Percentiles rank a stretch among this genome's conserved stretches.
Evolutionary conservation across 2,797 vertebrate genomes (phyloP).

Genomic region (Myotis vivesi): DNA sequence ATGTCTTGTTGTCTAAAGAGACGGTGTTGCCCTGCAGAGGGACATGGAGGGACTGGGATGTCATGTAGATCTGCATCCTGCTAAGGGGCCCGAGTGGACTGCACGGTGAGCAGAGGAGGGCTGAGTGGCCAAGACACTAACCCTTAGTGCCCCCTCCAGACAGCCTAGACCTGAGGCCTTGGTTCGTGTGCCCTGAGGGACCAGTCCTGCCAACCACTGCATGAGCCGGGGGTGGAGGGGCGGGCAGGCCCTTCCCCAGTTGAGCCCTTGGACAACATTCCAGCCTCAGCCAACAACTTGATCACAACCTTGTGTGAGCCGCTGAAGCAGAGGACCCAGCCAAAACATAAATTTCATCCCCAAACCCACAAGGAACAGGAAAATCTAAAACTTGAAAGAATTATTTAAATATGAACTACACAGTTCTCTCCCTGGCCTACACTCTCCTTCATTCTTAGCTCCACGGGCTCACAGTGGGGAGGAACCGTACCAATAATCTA

Average conservation of each 20-base stretch:
- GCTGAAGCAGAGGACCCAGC: neutral
- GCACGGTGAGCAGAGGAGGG: fast-evolving
- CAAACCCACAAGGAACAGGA: neutral
- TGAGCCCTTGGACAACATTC: neutral
- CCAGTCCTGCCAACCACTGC: too few species aligned
- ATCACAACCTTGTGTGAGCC: neutral
- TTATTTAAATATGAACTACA: neutral
- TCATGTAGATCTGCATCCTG: too few species aligned
- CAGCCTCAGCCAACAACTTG: neutral
- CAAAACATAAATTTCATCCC: neutral
- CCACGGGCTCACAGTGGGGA: fast-evolving
- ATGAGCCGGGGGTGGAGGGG: fast-evolving
- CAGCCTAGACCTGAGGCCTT: neutral
- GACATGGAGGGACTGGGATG: fast-evolving
- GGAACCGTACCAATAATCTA: neutral
- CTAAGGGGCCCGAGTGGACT: neutral
- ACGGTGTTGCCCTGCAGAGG: neutral
- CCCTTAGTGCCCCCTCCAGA: neutral
- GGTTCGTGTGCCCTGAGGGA: fast-evolving
- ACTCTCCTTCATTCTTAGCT: neutral
- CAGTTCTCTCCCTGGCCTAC: neutral
- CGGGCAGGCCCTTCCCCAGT: neutral
- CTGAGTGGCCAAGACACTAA: neutral
- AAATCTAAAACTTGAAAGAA: neutral
- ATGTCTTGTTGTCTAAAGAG: neutral